phyloP scores from a whole-genome alignment of 2,888 invertebrate species.

The Venustoraphidia nigricollis region DNA sequence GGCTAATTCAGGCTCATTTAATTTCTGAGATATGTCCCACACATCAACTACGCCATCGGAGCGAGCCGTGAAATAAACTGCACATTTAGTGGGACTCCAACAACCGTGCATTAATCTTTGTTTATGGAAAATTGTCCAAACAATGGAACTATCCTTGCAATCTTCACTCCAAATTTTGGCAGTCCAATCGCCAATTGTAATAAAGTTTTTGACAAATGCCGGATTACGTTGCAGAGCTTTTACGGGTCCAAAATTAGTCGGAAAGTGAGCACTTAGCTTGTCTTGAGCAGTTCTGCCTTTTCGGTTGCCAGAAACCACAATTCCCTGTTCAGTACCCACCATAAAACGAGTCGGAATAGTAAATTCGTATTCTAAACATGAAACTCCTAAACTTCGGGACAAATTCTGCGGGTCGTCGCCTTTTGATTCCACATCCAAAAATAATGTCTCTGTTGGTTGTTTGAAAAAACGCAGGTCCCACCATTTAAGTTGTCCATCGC shows the following conservation, averaged over 20 bases:
- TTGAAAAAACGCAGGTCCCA: slow-evolving; percentile 32
- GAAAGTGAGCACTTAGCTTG: slow-evolving; percentile 53
- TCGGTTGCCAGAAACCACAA: slow-evolving; percentile 46
- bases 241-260: slow-evolving; percentile 75
- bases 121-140: slow-evolving; percentile 71
- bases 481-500: slow-evolving; percentile 83
- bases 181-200: slow-evolving; percentile 91
- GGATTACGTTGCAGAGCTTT: slow-evolving; percentile 86
- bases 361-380: slow-evolving; percentile 65
- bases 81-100: slow-evolving; percentile 78
- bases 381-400: slow-evolving; percentile 53
- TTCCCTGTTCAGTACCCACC: slow-evolving; percentile 54
- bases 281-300: slow-evolving; percentile 64
- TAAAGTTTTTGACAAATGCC: slow-evolving; percentile 85
- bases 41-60: slow-evolving; percentile 76
- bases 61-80: slow-evolving; percentile 72
- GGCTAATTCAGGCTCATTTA: slow-evolving; percentile 66
- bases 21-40: slow-evolving; percentile 79
- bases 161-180: slow-evolving; percentile 93
- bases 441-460: slow-evolving; percentile 53
- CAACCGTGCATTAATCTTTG: slow-evolving; percentile 65
- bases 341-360: slow-evolving; percentile 75
- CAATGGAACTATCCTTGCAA: slow-evolving; percentile 80
- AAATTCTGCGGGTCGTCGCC: slow-evolving; percentile 44
- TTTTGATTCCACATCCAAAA: slow-evolving; percentile 48